Conservation (phyloP, 2,888 invertebrate genomes). For the Spodoptera littoralis region DNA sequence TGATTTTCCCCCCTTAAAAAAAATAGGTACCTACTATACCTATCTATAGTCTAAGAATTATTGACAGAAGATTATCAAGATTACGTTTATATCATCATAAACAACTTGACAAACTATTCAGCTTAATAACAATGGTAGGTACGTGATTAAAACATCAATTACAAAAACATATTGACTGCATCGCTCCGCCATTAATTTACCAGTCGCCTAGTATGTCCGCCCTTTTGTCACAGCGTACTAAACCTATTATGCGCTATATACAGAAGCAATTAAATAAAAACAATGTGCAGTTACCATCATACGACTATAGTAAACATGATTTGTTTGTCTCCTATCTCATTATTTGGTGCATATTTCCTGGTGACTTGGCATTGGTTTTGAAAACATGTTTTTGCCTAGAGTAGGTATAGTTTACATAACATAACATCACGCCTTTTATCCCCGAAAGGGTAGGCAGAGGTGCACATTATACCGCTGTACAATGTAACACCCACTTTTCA, state of each 20-base stretch:
- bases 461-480: too few species aligned
- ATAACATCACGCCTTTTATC: too few species aligned
- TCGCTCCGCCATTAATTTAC: constrained; percentile 32
- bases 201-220: constrained; percentile 24
- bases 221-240: constrained; percentile 48
- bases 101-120: constrained; percentile 13
- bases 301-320: constrained; percentile 50
- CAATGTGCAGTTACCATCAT: constrained; percentile 61
- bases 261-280: constrained; percentile 62
- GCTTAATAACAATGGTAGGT: background rate
- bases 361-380: constrained; percentile 33
- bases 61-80: too few species aligned
- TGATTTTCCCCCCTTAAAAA: too few species aligned
- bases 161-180: constrained; percentile 7
- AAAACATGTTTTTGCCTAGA: background rate
- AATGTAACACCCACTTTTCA: too few species aligned
- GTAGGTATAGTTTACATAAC: too few species aligned
- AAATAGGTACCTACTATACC: too few species aligned
- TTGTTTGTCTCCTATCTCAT: constrained; percentile 45
- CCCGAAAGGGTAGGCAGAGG: too few species aligned
- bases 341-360: constrained; percentile 43
- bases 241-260: constrained; percentile 57
- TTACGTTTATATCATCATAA: too few species aligned
- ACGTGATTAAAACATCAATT: constrained; percentile 37
- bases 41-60: too few species aligned